Conservation (phyloP, 2,797 vertebrate species). For the Mareca strepera region DNA sequence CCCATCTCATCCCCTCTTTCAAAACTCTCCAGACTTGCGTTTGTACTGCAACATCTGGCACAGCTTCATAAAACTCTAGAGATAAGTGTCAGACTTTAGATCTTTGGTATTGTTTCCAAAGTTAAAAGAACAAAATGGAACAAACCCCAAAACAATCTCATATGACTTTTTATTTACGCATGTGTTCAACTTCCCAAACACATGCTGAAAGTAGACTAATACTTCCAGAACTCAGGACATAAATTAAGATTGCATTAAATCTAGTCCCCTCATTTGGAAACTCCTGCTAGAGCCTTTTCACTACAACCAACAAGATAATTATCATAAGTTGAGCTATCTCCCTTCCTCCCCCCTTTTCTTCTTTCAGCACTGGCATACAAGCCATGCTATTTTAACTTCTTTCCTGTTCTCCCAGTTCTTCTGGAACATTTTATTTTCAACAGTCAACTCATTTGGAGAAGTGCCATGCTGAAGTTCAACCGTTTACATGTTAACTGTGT, state of each 20-base stretch:
- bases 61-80: neutral
- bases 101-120: constrained; percentile 2
- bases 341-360: constrained; percentile 68
- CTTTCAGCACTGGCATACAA: constrained; percentile 82
- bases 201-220: constrained; percentile 36
- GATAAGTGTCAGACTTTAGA: neutral
- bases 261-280: constrained; percentile 33
- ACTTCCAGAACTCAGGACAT: constrained; percentile 20
- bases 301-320: constrained; percentile 64
- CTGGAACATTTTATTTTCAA: constrained; percentile 88
- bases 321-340: constrained; percentile 70
- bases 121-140: neutral
- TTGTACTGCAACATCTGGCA: neutral
- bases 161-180: constrained; percentile 20
- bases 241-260: constrained; percentile 44
- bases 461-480: constrained; percentile 82
- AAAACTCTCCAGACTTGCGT: neutral
- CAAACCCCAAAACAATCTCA: constrained; percentile 4
- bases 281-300: constrained; percentile 10
- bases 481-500: constrained; percentile 80
- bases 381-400: constrained; percentile 84
- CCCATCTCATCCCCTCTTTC: neutral
- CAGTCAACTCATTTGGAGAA: constrained; percentile 85
- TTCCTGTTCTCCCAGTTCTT: constrained; percentile 87
- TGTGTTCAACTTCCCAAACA: constrained; percentile 11